These are phyloP conservation scores for Eumacrocentrus americanus DNA, from an alignment of 2,888 invertebrate genomes.

Conservation along the genomic window DNA sequence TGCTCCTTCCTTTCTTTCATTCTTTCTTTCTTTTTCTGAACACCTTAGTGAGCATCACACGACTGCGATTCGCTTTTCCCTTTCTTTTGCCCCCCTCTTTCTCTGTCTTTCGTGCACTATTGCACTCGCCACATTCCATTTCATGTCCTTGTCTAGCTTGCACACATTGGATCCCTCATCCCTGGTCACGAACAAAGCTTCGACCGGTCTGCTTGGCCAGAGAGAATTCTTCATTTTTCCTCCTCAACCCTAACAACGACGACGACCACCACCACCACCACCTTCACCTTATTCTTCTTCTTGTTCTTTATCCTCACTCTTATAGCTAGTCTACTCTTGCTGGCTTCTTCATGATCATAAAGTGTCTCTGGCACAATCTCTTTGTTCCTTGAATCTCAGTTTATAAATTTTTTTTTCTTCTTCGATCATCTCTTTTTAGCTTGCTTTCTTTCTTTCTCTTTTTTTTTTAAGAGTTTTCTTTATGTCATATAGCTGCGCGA, in stretches of 20 bases:
- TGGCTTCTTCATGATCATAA: constrained; percentile 11
- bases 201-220: constrained; percentile 15
- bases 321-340: background rate
- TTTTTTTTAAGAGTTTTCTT: constrained; percentile 2
- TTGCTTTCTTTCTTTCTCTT: constrained; percentile 8
- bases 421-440: constrained; percentile 17
- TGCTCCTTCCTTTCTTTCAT: background rate
- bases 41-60: background rate
- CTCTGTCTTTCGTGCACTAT: background rate
- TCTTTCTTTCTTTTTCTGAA: background rate
- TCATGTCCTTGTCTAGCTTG: background rate
- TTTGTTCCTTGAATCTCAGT: constrained; percentile 4
- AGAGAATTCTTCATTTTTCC: constrained; percentile 26
- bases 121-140: constrained; percentile 23
- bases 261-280: background rate
- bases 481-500: background rate
- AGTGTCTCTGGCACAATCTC: constrained; percentile 7
- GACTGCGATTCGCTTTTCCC: constrained; percentile 15
- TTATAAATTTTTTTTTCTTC: constrained; percentile 21
- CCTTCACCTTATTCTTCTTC: background rate
- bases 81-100: constrained; percentile 14
- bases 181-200: constrained; percentile 30
- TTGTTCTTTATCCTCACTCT: constrained; percentile 7
- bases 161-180: constrained; percentile 5
- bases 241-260: constrained; percentile 1